These are phyloP conservation scores for Elmis aenea DNA, from an alignment of 2,888 invertebrate genomes.

Conservation along the genomic window DNA sequence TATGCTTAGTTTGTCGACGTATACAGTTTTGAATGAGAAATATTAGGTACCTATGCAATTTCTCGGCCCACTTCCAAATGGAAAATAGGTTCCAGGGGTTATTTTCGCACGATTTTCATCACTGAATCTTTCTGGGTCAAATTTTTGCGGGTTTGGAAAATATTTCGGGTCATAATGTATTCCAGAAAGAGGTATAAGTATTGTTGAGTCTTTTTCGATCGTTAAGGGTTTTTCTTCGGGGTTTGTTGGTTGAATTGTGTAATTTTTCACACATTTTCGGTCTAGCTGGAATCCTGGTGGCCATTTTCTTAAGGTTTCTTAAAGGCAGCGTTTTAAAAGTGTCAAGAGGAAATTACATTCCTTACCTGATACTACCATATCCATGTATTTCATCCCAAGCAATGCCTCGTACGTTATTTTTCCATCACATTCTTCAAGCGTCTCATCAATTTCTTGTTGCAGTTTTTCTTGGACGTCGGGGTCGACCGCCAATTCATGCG, in stretches of 20 bases:
- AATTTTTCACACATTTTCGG: slow-evolving; percentile 50
- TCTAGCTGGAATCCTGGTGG: slow-evolving; percentile 46
- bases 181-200: slow-evolving; percentile 49
- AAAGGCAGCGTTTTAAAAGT: too few species aligned
- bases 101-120: slow-evolving; percentile 50
- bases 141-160: slow-evolving; percentile 52
- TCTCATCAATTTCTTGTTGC: slow-evolving; percentile 51
- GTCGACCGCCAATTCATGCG: slow-evolving; percentile 56
- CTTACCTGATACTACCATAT: slow-evolving; percentile 55
- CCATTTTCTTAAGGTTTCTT: slow-evolving; percentile 49
- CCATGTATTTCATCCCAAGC: slow-evolving; percentile 50
- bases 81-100: slow-evolving; percentile 49
- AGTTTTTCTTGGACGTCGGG: slow-evolving; percentile 55
- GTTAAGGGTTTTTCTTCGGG: slow-evolving; percentile 21
- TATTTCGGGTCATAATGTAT: slow-evolving; percentile 54
- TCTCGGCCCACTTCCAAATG: slow-evolving; percentile 49
- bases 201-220: slow-evolving; percentile 47
- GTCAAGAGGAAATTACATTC: too few species aligned
- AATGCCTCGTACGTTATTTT: slow-evolving; percentile 46
- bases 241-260: slow-evolving; percentile 43
- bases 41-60: slow-evolving; percentile 40
- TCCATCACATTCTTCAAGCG: slow-evolving; percentile 24
- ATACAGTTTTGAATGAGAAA: too few species aligned
- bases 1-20: too few species aligned
- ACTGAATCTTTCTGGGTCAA: slow-evolving; percentile 52